Evolutionary conservation across 2,888 invertebrate genomes (phyloP), one percentile per base, ranked within the genome.

Genomic region (Himalopsyche tibetana): DNA sequence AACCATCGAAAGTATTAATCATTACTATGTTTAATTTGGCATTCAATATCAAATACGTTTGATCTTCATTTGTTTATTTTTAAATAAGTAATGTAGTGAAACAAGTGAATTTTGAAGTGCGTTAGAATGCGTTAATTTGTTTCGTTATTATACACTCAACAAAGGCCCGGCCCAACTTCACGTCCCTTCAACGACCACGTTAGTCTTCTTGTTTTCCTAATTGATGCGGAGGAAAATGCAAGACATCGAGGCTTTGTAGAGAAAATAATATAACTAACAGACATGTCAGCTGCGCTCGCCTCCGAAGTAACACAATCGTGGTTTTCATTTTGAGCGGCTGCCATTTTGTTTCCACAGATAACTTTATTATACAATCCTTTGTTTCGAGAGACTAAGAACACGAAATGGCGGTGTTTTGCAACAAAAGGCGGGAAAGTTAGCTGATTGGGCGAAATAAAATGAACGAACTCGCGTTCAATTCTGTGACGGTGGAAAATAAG

Each of bases 361-460:
- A 63, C 63, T 63, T 63, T 63, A 63, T 63, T 63, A 63, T 63
- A 63, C 63, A 63, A 63, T 63, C 63, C 63, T 63, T 63, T 63
- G 63, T 63, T 63, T 63, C 19, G 63, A 63, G 19, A 28, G 63
- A 63, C 63, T 63, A 63, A 63, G 63, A 63, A 63, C 63, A 63
- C 19, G 28, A 63, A 63, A 63, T 63, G 63, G 63, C 63, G 63
- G 11, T 63, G 63, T 63, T 63, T 63, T 63, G 63, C 63, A 63
- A 63, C 63, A 63, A 63, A 63, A 63, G 63, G 63, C 63, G 63
- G 63, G 63, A 63, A 63, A 63, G 63, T 63, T 63, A 63, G 63
- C 63, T 63, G 63, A 63, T 63, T 63, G n/a, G 63, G 28, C 63
- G 15, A 63, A 63, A 63, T 63, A 63, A 63, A 63, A 63, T 28